Conservation (phyloP, 1,140 invertebrate species). For the Zelostemma sp. region DNA sequence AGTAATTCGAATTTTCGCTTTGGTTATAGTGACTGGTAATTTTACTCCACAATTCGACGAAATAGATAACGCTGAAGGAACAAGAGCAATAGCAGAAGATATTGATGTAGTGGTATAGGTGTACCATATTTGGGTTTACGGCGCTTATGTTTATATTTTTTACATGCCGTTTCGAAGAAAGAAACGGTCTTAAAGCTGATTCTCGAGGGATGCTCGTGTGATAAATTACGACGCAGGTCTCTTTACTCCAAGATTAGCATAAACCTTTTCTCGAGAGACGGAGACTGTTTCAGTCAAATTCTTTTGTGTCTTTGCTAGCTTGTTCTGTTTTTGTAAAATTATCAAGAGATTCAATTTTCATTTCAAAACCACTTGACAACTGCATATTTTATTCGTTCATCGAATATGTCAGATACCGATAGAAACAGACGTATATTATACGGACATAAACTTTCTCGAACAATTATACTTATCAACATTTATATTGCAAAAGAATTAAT, state of each 20-base stretch:
- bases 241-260: slow-evolving; percentile 33
- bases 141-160: slow-evolving; percentile 31
- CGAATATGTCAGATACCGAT: no score
- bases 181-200: slow-evolving; percentile 37
- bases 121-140: slow-evolving; percentile 36
- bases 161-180: slow-evolving; percentile 26
- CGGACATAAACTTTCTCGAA: no score
- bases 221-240: slow-evolving; percentile 21
- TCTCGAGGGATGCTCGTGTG: slow-evolving; percentile 28
- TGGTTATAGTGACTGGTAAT: neutral
- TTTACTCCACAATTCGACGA: slow-evolving; percentile 1
- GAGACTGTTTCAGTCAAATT: slow-evolving; percentile 2
- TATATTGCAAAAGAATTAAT: no score
- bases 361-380: no score
- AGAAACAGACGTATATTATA: no score
- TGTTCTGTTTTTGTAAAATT: no score
- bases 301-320: no score
- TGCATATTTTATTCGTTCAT: no score
- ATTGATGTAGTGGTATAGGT: slow-evolving; percentile 8
- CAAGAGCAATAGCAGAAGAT: no score
- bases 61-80: no score
- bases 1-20: neutral
- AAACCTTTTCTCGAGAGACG: slow-evolving; percentile 31
- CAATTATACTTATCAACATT: no score
- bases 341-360: no score